A percentile compares a stretch with the other conserved stretches of the same genome.
These are phyloP conservation scores for Drosophila teissieri DNA, from an alignment of 1,140 invertebrate genomes.

Conservation along the genomic window DNA sequence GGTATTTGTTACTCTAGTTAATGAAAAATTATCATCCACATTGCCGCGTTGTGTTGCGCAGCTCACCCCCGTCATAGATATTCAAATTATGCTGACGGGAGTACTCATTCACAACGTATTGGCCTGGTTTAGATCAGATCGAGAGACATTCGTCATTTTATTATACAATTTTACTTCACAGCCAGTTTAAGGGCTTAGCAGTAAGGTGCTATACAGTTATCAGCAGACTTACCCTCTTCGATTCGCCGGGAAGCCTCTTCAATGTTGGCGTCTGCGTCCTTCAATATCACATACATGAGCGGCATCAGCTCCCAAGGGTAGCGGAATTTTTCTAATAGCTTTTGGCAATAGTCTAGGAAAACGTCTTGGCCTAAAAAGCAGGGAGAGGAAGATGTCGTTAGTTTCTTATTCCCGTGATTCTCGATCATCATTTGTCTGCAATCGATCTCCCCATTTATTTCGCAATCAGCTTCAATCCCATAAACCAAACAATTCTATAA, in stretches of 20 bases:
- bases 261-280: constrained; percentile 88
- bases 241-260: constrained; percentile 89
- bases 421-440: not conserved
- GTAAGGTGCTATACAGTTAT: not conserved
- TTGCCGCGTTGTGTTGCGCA: constrained; percentile 89
- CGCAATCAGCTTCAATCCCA: constrained; percentile 4
- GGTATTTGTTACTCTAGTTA: constrained; percentile 36
- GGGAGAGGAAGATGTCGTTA: constrained; percentile 1
- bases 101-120: constrained; percentile 88
- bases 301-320: constrained; percentile 90
- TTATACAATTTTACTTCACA: constrained; percentile 13
- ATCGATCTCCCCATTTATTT: constrained; percentile 4
- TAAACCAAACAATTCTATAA: constrained; percentile 35
- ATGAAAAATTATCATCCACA: constrained; percentile 88
- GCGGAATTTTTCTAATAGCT: constrained; percentile 89
- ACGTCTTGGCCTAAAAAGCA: constrained; percentile 86
- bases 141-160: constrained; percentile 47
- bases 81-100: constrained; percentile 89
- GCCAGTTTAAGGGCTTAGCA: not conserved
- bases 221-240: constrained; percentile 87
- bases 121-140: constrained; percentile 78
- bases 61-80: constrained; percentile 89
- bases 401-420: constrained; percentile 2
- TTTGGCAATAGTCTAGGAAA: constrained; percentile 89
- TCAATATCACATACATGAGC: constrained; percentile 89